Evolutionary conservation across 2,797 vertebrate species (phyloP).

Genomic region (Echiichthys vipera): DNA sequence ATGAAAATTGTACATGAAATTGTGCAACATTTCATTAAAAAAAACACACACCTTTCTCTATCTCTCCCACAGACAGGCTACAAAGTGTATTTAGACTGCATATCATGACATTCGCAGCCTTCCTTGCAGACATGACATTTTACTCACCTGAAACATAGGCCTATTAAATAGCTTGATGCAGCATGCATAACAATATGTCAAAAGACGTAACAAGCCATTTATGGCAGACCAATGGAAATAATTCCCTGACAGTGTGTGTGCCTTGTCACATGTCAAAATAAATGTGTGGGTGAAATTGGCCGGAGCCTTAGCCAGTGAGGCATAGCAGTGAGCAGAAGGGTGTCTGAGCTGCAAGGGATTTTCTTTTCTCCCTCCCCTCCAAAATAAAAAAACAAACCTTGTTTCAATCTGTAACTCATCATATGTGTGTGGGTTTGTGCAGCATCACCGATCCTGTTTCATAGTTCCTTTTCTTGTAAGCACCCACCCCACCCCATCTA

Average conservation of each 20-base stretch:
- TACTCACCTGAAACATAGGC: constrained; percentile 32
- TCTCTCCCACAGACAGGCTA: not conserved
- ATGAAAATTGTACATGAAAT: not conserved
- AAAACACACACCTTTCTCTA: not conserved
- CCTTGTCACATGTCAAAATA: constrained; percentile 81
- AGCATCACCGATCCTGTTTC: constrained; percentile 43
- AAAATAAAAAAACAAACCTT: constrained; percentile 8
- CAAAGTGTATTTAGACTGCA: not conserved
- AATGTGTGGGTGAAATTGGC: constrained; percentile 75
- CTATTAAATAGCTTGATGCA: constrained; percentile 40
- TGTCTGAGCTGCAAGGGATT: constrained; percentile 54
- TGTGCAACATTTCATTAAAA: not conserved
- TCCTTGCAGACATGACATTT: constrained; percentile 16
- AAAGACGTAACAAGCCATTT: constrained; percentile 60
- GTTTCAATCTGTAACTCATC: constrained; percentile 48
- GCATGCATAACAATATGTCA: constrained; percentile 39
- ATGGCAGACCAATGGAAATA: constrained; percentile 60
- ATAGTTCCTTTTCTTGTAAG: constrained; percentile 51
- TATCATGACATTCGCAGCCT: not conserved
- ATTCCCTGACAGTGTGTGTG: constrained; percentile 63
- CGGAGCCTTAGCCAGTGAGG: constrained; percentile 72
- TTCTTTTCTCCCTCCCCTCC: not conserved
- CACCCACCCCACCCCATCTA: constrained; percentile 18
- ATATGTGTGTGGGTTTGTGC: constrained; percentile 19
- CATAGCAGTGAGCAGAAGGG: constrained; percentile 60